Base-by-base conservation (phyloP, 2,113 vertebrate genomes). In the Hassar affinis region DNA sequence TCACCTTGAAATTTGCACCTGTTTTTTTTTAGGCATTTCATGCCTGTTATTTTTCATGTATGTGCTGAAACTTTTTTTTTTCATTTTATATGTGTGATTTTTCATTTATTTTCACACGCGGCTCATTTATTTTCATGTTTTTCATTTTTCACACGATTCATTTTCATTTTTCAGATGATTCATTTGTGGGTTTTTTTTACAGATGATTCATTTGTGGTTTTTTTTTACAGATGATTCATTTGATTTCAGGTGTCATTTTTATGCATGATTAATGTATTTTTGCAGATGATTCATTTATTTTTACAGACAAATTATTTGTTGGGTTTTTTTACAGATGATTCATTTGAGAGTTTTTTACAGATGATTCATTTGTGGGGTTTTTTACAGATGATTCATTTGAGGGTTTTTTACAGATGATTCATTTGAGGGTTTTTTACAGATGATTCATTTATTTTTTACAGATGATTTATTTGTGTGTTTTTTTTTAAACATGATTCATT, bases 381-480 rank as follows among this genome's bases (percentile, higher is more conserved):
- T 10, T n/a, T n/a, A n/a, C 7, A n/a, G 22, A 59, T 10, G 9
- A 59, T 25, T 64, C 10, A 33, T 64, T 15, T 64, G 7, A 33
- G 3, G 27, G 27, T 25, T 25, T 52, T 4, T 22, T 20, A 11
- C 52, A 22, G 20, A 54, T 54, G 52, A 54, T 54, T 54, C 4
- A 54, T 54, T 54, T 54, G 20, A n/a, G n/a, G n/a, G 57, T 56
- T 22, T 30, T 30, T 30, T 4, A 5, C 2, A 18, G 11, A 17
- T 62, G 54, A 20, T 51, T 51, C 12, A 6, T 56, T 22, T 56
- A 56, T 56, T 9, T 15, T n/a, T 54, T 54, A n/a, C 0, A 30
- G 0, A 5, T 27, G 0, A 62, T 30, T 27, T 2, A 0, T 61
- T 61, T 27, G 3, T 27, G n/a, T n/a, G n/a, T n/a, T n/a, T n/a